Conservation (phyloP, 2,113 vertebrate species). For the Xenopus borealis region DNA sequence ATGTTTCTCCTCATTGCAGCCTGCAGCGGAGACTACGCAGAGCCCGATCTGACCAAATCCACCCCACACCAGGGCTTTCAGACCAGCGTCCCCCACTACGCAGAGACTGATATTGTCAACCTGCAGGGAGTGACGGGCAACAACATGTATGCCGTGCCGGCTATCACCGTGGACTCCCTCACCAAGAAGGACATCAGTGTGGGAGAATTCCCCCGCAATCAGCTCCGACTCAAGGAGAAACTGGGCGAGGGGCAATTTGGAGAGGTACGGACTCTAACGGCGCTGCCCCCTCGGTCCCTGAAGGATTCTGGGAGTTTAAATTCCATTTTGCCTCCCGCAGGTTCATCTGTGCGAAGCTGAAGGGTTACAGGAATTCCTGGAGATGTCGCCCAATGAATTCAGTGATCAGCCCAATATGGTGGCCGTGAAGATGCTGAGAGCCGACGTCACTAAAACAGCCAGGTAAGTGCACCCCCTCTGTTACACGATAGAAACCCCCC, state of each 20-base stretch:
- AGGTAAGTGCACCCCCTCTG: conserved; percentile 55
- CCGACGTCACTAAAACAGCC: conserved; percentile 75
- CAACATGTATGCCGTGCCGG: conserved; percentile 77
- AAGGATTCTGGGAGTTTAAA: not conserved
- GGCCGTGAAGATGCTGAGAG: conserved; percentile 76
- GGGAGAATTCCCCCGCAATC: conserved; percentile 73
- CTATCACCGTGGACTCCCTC: conserved; percentile 75
- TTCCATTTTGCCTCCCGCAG: no score
- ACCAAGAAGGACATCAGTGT: conserved; percentile 78
- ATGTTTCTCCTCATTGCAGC: no score
- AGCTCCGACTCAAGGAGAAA: conserved; percentile 75
- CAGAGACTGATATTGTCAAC: conserved; percentile 76
- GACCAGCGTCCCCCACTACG: conserved; percentile 74
- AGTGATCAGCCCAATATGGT: conserved; percentile 65
- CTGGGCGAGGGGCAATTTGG: conserved; percentile 78
- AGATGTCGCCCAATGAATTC: conserved; percentile 62
- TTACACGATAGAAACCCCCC: no score
- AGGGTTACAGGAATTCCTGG: conserved; percentile 70
- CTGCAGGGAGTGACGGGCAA: conserved; percentile 80
- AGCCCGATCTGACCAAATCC: conserved; percentile 77
- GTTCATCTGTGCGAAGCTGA: conserved; percentile 78
- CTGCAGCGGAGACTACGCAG: conserved; percentile 75
- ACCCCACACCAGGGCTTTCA: conserved; percentile 80
- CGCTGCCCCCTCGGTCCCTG: not conserved
- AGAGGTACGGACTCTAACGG: no score